Base-by-base conservation (phyloP, 2,113 vertebrate species). In the Manacus vitellinus region DNA sequence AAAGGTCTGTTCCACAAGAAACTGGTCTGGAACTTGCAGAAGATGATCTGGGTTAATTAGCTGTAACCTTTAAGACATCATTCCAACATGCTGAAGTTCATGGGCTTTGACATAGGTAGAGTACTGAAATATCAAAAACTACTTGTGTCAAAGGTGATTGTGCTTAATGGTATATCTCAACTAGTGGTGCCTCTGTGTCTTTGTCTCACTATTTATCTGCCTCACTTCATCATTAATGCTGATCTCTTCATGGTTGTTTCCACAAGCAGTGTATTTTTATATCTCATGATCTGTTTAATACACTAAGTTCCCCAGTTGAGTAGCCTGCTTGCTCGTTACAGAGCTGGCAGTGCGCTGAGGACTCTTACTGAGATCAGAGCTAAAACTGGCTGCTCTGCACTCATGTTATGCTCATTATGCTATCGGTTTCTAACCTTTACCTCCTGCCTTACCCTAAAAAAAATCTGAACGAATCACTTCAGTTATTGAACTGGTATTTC, bases 131-230 rank as follows among this genome's bases (percentile, higher is more conserved):
- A 96, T 55, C 88, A 80, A 77, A 77, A 94, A 61, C 68, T 46
- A 35, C 55, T 92, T 77, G n/a, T 94, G 92, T 96, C 95, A 94
- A 63, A 94, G 95, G 92, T 95, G 88, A 56, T 93, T 71, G 68
- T 81, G 44, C 61, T 90, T 96, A 95, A 95, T 84, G 72, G 94
- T 77, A 67, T 86, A 49, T 93, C 91, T 80, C 51, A 84, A 80
- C 78, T 47, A 84, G 61, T 56, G 17, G n/a, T 89, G 39, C 21
- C 52, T 90, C 79, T 80, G 25, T 58, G 35, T 87, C 75, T 39
- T 74, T 65, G 52, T 83, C 68, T 77, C 47, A 4, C 66, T 81
- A 28, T 83, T 96, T 59, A 56, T 88, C 90, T 94, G 35, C 77
- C 74, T 30, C 54, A 35, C 61, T 94, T 93, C 31, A 41, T 96